Evolutionary conservation across 2,113 vertebrate species (phyloP).

Genomic region (Atlantisia rogersi): DNA sequence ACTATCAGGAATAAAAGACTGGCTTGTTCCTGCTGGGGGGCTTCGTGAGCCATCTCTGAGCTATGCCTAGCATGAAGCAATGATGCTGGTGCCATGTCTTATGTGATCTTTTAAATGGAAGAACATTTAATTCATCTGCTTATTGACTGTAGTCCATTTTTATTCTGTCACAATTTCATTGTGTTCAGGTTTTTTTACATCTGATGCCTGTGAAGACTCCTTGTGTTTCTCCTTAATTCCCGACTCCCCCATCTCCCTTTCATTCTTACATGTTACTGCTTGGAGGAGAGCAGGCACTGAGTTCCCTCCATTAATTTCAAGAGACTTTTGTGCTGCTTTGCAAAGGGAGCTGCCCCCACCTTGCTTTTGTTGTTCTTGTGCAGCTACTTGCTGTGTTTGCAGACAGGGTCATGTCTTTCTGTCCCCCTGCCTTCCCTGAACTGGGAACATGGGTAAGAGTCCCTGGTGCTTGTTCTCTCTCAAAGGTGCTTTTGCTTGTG

Average conservation of each 20-base stretch:
- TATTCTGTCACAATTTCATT: not conserved
- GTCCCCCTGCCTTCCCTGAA: fast-evolving
- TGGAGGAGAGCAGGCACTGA: not conserved
- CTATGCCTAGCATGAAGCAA: not conserved
- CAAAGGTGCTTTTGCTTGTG: constrained; percentile 11
- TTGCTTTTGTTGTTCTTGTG: not conserved
- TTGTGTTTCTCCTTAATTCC: not conserved
- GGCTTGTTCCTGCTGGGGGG: not conserved
- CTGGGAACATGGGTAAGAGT: not conserved
- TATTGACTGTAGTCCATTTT: not conserved
- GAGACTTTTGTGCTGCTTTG: not conserved
- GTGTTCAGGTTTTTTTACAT: not conserved
- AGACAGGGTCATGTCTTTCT: not conserved
- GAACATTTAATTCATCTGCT: not conserved
- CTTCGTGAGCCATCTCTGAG: not conserved
- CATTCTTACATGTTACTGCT: not conserved
- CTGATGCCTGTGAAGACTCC: not conserved
- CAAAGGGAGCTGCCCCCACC: not conserved
- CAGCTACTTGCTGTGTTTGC: not conserved
- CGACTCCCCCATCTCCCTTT: not conserved
- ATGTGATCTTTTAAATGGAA: not conserved
- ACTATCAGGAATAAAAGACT: not conserved
- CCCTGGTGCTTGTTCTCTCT: not conserved
- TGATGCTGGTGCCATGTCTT: not conserved
- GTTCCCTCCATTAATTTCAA: not conserved